phyloP scores from a whole-genome alignment of 2,113 vertebrate species.

The Strigops habroptila region DNA sequence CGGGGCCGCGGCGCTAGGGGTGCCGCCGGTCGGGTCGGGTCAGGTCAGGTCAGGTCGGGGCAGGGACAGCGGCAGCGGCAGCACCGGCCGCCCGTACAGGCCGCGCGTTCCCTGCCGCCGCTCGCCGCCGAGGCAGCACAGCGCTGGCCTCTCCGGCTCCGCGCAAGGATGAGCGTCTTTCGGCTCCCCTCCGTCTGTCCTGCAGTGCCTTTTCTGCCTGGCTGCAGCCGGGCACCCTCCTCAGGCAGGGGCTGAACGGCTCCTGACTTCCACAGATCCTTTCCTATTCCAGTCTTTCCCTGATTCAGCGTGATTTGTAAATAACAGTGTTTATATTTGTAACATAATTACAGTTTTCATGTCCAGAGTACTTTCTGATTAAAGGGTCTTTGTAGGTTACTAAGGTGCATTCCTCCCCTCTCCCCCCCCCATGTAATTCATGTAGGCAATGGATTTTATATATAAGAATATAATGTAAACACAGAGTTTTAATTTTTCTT shows the following conservation, averaged over 20 bases:
- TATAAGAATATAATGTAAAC: neutral
- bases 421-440: neutral
- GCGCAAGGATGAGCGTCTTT: neutral
- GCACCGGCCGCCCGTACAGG: accelerated
- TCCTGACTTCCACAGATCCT: neutral
- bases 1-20: neutral
- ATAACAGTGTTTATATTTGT: neutral
- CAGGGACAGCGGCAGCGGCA: neutral
- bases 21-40: neutral
- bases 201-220: neutral
- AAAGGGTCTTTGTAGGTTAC: neutral
- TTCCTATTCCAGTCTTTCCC: accelerated
- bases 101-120: too few relatives aligned
- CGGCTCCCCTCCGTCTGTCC: too few relatives aligned
- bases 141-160: too few relatives aligned
- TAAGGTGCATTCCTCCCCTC: neutral
- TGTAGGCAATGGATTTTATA: neutral
- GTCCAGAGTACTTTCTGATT: neutral
- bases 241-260: neutral
- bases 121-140: neutral
- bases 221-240: neutral
- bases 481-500: neutral
- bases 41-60: neutral
- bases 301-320: neutral
- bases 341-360: neutral